These are phyloP conservation scores for Polymixis lichenea DNA, from an alignment of 2,888 invertebrate genomes.

Conservation along the genomic window DNA sequence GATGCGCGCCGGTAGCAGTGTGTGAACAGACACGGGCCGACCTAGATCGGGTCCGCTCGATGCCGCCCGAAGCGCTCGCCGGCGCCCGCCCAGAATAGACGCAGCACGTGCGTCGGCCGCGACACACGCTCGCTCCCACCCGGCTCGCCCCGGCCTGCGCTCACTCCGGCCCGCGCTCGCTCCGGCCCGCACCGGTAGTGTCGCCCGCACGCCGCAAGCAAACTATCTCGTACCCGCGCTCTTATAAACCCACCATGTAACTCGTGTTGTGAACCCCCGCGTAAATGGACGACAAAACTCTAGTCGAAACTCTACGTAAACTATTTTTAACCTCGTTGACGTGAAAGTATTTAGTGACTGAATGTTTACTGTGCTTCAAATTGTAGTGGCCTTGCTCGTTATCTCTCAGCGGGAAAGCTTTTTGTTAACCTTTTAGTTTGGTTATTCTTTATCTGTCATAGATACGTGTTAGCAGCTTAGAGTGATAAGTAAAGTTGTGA, in stretches of 20 bases:
- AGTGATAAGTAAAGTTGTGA: conserved; percentile 64
- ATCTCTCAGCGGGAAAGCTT: conserved; percentile 80
- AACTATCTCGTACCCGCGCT: conserved; percentile 52
- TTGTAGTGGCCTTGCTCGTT: conserved; percentile 85
- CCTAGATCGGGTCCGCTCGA: conserved; percentile 88
- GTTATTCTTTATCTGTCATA: conserved; percentile 58
- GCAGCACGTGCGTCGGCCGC: conserved; percentile 88
- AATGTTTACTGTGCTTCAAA: conserved; percentile 77
- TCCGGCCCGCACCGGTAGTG: conserved; percentile 50
- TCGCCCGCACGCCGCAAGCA: conserved; percentile 54
- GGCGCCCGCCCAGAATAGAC: conserved; percentile 88
- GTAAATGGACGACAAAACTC: conserved; percentile 58
- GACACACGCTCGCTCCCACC: conserved; percentile 80
- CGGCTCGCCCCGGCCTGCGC: conserved; percentile 57
- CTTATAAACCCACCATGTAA: conserved; percentile 65
- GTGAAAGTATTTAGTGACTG: conserved; percentile 76
- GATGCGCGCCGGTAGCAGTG: conserved; percentile 65
- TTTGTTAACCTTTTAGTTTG: conserved; percentile 65
- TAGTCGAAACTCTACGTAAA: conserved; percentile 67
- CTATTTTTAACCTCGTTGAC: conserved; percentile 77
- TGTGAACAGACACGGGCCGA: conserved; percentile 76
- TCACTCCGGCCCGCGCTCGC: conserved; percentile 56
- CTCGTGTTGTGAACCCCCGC: conserved; percentile 71
- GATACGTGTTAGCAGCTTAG: conserved; percentile 62
- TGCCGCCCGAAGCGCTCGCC: conserved; percentile 75